Base-by-base conservation (phyloP, 2,113 vertebrate genomes). In the Plestiodon gilberti region DNA sequence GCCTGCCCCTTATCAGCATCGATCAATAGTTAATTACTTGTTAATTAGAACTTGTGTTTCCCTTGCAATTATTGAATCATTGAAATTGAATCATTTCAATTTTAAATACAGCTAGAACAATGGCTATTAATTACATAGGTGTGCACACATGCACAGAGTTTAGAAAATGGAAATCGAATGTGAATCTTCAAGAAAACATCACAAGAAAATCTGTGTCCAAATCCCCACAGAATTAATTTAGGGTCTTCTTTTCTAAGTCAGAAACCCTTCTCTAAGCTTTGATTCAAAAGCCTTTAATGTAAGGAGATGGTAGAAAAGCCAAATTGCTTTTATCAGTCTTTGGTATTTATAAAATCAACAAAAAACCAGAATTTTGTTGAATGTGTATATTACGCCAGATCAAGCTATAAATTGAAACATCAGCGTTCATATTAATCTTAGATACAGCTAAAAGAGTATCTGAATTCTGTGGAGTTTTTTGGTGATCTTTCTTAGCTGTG, bases 401-500 rank as follows among this genome's bases (percentile, higher is more conserved):
- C 94, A 95, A 96, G 95, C 92, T 96, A 83, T 96, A 97, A 97
- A 93, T 94, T 95, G 95, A 96, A 97, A 96, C 96, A 97, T 96
- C 95, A 97, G 96, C 90, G 90, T 93, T 91, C 93, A 94, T 93
- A 88, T 92, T 95, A 96, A 96, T 96, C 94, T 96, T 93, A 95
- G 95, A 96, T 95, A 94, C 17, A 95, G 92, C 93, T 94, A 91
- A 81, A 75, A 96, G 94, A 96, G 96, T 95, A 96, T 93, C 87
- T 94, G 89, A 96, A 95, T 94, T 95, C 89, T 93, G 86, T 89
- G 93, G n/a, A n/a, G n/a, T 95, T 96, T 93, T 96, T 96, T 93
- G 90, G 92, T 95, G 93, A 96, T 93, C 90, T 91, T 96, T 93
- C 91, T 96, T 92, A 96, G 94, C 95, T 95, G 93, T 85, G 40